These are phyloP conservation scores for Passer montanus DNA, from an alignment of 2,113 vertebrate genomes.

Conservation along the genomic window DNA sequence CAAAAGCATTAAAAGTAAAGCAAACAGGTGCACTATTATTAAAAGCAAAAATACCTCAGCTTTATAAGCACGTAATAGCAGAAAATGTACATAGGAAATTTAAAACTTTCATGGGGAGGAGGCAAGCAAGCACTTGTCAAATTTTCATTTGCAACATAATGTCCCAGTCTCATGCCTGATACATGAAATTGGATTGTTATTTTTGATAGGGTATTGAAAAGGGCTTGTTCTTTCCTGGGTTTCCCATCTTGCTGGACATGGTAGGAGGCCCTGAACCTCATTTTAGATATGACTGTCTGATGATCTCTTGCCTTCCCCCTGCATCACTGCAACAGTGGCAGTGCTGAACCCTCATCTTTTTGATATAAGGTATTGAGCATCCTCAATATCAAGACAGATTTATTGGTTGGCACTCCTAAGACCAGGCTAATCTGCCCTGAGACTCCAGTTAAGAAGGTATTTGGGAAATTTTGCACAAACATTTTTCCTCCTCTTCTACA, in stretches of 20 bases:
- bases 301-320: background rate
- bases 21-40: background rate
- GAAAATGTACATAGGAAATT: background rate
- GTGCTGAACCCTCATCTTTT: background rate
- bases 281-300: background rate
- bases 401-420: background rate
- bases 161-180: background rate
- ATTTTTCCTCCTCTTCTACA: background rate
- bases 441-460: background rate
- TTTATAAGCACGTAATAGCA: background rate
- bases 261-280: background rate
- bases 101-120: background rate
- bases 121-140: background rate
- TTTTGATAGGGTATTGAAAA: background rate
- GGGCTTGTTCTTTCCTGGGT: background rate
- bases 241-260: background rate
- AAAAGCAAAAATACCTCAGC: background rate
- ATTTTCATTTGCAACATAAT: background rate
- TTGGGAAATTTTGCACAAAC: background rate
- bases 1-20: background rate
- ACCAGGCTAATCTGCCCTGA: background rate
- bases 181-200: background rate
- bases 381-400: background rate
- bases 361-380: background rate
- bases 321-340: background rate